Evolutionary conservation across 2,888 invertebrate genomes (phyloP).

Genomic region (Melanophora roralis): DNA sequence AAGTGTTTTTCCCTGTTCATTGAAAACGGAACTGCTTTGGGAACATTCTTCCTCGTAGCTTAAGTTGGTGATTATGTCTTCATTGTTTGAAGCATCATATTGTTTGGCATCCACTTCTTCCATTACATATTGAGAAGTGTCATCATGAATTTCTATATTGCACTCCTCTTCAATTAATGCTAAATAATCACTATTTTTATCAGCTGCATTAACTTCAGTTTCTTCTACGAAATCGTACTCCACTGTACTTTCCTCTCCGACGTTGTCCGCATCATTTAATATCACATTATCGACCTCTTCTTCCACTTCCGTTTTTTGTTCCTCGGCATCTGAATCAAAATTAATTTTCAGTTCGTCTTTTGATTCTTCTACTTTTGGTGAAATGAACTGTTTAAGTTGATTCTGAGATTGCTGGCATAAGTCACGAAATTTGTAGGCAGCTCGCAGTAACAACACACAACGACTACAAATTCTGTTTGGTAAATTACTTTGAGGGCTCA

Average conservation of each 20-base stretch:
- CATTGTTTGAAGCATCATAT: conserved; percentile 28
- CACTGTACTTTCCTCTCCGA: not conserved
- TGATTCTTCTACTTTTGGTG: conserved; percentile 36
- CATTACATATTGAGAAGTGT: conserved; percentile 13
- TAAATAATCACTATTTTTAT: not conserved
- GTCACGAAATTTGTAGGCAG: conserved; percentile 74
- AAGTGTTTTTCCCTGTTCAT: conserved; percentile 29
- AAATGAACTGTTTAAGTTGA: conserved; percentile 71
- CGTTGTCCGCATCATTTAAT: conserved; percentile 1
- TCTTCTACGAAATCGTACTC: not conserved
- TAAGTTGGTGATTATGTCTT: conserved; percentile 10
- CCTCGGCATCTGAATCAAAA: conserved; percentile 22
- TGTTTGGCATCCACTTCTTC: conserved; percentile 42
- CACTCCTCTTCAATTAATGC: not conserved
- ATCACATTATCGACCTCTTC: not conserved
- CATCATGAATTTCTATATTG: conserved; percentile 14
- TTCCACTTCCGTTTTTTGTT: conserved; percentile 1
- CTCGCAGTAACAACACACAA: conserved; percentile 72
- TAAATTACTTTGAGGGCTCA: conserved; percentile 66
- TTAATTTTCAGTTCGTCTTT: conserved; percentile 26
- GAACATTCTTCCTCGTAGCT: not conserved
- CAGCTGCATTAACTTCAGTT: not conserved
- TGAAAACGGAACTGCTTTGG: conserved; percentile 29
- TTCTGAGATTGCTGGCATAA: conserved; percentile 74
- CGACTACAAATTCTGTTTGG: conserved; percentile 70